These are phyloP conservation scores for Rissa tridactyla DNA, from an alignment of 2,113 vertebrate genomes.

Conservation along the genomic window DNA sequence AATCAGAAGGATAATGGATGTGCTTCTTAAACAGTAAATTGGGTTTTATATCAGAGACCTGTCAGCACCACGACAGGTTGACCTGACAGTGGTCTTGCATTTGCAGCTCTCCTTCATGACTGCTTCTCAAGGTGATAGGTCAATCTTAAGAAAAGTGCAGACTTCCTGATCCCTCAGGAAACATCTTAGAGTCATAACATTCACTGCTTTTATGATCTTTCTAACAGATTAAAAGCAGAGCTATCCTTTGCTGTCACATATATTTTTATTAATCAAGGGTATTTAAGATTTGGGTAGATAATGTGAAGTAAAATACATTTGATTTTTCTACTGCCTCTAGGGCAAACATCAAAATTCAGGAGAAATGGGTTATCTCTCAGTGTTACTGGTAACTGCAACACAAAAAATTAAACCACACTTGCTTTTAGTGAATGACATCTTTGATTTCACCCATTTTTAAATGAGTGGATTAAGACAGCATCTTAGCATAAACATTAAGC, in stretches of 20 bases:
- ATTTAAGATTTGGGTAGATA: conserved; percentile 62
- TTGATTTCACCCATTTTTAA: neutral
- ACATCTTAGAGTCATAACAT: conserved; percentile 58
- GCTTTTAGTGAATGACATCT: neutral
- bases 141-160: conserved; percentile 57
- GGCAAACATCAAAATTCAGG: conserved; percentile 10
- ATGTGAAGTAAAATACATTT: conserved; percentile 58
- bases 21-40: conserved; percentile 82
- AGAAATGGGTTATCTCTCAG: neutral
- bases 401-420: neutral
- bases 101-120: conserved; percentile 63
- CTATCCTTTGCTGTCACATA: conserved; percentile 51
- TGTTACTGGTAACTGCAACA: conserved; percentile 3
- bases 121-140: conserved; percentile 78
- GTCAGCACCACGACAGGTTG: conserved; percentile 69
- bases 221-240: conserved; percentile 66
- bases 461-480: neutral
- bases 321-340: conserved; percentile 25
- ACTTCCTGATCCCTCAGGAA: conserved; percentile 67
- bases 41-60: conserved; percentile 81
- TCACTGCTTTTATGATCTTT: conserved; percentile 68
- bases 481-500: neutral
- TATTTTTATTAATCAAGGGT: conserved; percentile 71
- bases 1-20: conserved; percentile 83
- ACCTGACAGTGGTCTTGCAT: conserved; percentile 68